Conservation (phyloP, 2,888 invertebrate genomes). For the Spodoptera picta region DNA sequence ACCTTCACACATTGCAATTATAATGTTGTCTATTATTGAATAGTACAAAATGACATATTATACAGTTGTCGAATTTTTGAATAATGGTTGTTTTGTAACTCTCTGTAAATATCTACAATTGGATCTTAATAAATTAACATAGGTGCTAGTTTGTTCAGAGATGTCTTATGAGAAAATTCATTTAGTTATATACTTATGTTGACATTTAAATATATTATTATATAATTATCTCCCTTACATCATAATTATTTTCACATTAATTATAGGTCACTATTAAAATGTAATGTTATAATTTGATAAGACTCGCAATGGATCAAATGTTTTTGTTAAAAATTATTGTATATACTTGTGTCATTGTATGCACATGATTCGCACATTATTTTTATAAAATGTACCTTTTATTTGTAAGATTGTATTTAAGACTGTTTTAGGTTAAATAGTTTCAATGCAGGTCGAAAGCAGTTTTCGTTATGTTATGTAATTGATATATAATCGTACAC, state of each 20-base stretch:
- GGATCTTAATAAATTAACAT: slow-evolving; percentile 58
- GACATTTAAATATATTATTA: slow-evolving; percentile 51
- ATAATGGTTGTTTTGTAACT: slow-evolving; percentile 53
- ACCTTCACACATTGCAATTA: slow-evolving; percentile 49
- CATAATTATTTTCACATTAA: slow-evolving; percentile 38
- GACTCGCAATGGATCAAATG: slow-evolving; percentile 61
- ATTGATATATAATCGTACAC: slow-evolving; percentile 46
- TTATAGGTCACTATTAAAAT: slow-evolving; percentile 43
- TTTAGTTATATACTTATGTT: slow-evolving; percentile 43
- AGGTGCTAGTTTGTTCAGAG: slow-evolving; percentile 81
- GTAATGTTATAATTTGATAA: slow-evolving; percentile 56
- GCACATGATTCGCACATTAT: slow-evolving; percentile 73
- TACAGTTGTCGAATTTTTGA: slow-evolving; percentile 57
- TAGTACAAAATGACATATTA: slow-evolving; percentile 70
- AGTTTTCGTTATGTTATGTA: slow-evolving; percentile 54
- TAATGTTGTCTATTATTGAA: slow-evolving; percentile 70
- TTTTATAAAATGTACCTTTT: slow-evolving; percentile 65
- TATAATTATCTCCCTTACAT: slow-evolving; percentile 30
- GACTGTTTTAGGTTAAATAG: slow-evolving; percentile 76
- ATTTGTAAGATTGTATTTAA: slow-evolving; percentile 71
- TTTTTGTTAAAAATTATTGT: slow-evolving; percentile 57
- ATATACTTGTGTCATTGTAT: slow-evolving; percentile 54
- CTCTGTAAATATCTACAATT: slow-evolving; percentile 57
- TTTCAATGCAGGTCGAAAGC: slow-evolving; percentile 71
- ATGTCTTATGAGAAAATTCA: slow-evolving; percentile 69